These are phyloP conservation scores for Drosophila lacicola DNA, from an alignment of 2,888 invertebrate species.

Conservation along the genomic window DNA sequence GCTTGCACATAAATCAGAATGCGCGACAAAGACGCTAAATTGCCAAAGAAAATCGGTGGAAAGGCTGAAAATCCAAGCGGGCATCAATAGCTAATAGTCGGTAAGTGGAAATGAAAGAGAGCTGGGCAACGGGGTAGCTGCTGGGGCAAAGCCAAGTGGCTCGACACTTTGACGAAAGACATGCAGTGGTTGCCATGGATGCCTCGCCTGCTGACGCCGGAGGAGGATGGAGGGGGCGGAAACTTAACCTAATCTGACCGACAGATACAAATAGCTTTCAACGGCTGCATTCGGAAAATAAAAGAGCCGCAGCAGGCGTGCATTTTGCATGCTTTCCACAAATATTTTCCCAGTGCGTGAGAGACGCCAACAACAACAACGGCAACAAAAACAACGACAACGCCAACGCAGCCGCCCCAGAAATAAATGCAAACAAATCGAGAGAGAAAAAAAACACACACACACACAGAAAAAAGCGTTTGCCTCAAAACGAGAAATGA, in stretches of 20 bases:
- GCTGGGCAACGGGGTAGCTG: neutral
- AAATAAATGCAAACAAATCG: constrained; percentile 75
- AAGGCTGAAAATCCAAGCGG: constrained; percentile 28
- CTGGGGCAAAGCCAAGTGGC: constrained; percentile 60
- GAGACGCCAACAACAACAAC: constrained; percentile 49
- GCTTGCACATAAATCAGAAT: constrained; percentile 64
- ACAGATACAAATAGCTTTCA: constrained; percentile 81
- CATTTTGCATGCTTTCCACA: constrained; percentile 79
- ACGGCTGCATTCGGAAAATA: constrained; percentile 46
- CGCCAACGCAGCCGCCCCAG: constrained; percentile 53
- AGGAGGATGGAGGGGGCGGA: constrained; percentile 14
- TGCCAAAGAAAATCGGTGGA: constrained; percentile 38
- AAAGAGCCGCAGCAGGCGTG: constrained; percentile 68
- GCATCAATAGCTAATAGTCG: constrained; percentile 73
- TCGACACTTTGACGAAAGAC: constrained; percentile 78
- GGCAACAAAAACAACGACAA: constrained; percentile 28
- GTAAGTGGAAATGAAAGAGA: neutral
- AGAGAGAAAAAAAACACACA: constrained; percentile 13
- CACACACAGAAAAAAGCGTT: constrained; percentile 1
- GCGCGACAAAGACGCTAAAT: constrained; percentile 70
- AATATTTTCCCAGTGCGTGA: constrained; percentile 69
- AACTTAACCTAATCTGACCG: constrained; percentile 80
- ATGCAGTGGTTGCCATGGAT: constrained; percentile 64
- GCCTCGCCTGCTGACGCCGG: constrained; percentile 9
- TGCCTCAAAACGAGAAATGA: constrained; percentile 67